phyloP scores from a whole-genome alignment of 2,113 vertebrate species.

The Ochotona princeps region DNA sequence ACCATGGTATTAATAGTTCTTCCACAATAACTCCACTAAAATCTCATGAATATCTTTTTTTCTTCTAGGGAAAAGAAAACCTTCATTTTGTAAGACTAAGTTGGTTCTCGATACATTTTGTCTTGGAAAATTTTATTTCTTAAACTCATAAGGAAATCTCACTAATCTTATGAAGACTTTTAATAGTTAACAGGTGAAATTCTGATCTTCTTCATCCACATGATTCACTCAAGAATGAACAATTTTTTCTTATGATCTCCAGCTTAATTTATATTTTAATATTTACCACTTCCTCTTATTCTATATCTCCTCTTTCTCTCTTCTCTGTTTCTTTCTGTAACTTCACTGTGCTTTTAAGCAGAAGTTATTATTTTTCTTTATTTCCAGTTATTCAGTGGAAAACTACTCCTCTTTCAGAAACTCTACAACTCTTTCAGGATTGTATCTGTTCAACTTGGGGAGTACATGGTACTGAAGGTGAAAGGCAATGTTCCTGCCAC shows the following conservation, averaged over 20 bases:
- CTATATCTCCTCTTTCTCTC: not conserved
- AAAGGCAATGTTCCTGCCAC: not conserved
- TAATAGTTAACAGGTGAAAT: not conserved
- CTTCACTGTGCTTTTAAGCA: not conserved
- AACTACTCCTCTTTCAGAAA: not conserved
- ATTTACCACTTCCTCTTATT: not conserved
- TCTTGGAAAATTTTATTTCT: not conserved
- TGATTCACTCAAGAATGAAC: not conserved
- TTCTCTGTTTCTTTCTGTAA: not conserved
- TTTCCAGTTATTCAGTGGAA: not conserved
- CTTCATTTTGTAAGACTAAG: constrained; percentile 8
- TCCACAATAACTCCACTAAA: not conserved
- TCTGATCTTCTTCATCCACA: not conserved
- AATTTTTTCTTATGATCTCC: not conserved
- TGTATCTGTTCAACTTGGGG: not conserved
- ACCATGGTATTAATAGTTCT: not conserved
- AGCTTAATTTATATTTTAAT: not conserved
- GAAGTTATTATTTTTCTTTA: not conserved
- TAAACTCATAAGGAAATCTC: not conserved
- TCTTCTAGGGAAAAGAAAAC: not conserved
- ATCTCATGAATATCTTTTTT: constrained; percentile 25
- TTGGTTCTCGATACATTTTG: not conserved
- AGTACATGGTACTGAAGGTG: not conserved
- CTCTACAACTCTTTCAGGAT: not conserved
- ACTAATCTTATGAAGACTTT: not conserved